Evolutionary conservation across 2,113 vertebrate species (phyloP), one percentile per base, ranked within the genome.

Genomic region (Morphnarchus princeps): DNA sequence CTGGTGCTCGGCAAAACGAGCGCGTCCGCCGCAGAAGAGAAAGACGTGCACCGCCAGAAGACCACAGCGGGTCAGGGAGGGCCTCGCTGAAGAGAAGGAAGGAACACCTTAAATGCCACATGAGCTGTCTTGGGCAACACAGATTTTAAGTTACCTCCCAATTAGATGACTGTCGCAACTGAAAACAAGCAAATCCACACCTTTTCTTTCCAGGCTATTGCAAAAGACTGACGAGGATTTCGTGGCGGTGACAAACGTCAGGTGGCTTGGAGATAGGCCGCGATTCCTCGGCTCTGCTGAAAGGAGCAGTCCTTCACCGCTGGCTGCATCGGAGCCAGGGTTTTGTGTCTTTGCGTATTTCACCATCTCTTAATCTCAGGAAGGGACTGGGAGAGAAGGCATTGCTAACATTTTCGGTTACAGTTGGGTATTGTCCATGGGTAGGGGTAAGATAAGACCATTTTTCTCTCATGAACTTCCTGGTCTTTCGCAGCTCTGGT

Each of bases 11-110:
- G 54, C 73, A 82, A 79, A 94, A 76, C 32, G 54, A 69, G 40
- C 0, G 1, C 1, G 0, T 69, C 28, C 3, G 3, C 73, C 54
- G 57, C n/a, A 6, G 43, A 43, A 8, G 36, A 36, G 45, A 29
- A 22, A 54, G 49, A 38, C 0, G 0, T 52, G 45, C 25, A 3
- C 1, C 3, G 10, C 26, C 15, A 54, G 47, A 66, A 87, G 43
- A 65, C 7, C 15, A 10, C 13, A 13, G 31, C 22, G 13, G 16
- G 32, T 61, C 7, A 12, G 22, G 24, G 34, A 17, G 11, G 70
- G 16, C 31, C 12, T 40, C 1, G 0, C 5, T 32, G 11, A 59
- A 55, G 42, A 90, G 40, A 9, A 43, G 13, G 31, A 52, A 45
- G n/a, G 20, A 15, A 24, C 42, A 20, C 34, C 57, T 84, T 69